phyloP scores from a whole-genome alignment of 2,888 invertebrate species.

The Patella depressa region DNA sequence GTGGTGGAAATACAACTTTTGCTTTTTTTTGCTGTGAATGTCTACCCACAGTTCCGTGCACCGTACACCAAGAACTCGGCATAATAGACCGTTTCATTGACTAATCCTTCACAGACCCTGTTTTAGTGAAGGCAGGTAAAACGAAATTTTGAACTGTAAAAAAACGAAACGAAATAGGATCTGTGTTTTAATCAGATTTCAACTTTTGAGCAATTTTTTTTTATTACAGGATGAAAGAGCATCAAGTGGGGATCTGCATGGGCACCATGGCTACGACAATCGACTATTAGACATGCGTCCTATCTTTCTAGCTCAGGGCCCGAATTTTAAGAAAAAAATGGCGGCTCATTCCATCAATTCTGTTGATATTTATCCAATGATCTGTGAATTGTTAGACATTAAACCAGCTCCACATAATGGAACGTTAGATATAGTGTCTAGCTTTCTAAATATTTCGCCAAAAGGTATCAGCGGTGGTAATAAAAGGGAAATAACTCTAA shows the following conservation, averaged over 20 bases:
- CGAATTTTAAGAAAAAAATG: constrained; percentile 74
- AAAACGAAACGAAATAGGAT: no score
- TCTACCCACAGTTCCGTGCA: no score
- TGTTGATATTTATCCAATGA: constrained; percentile 79
- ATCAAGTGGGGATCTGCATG: constrained; percentile 26
- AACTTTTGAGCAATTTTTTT: no score
- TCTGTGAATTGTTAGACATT: constrained; percentile 77
- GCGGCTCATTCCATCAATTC: constrained; percentile 75
- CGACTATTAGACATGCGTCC: constrained; percentile 61
- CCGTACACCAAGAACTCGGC: no score
- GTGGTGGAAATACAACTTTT: no score
- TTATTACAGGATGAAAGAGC: no score
- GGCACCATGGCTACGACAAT: constrained; percentile 79
- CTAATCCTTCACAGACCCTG: no score
- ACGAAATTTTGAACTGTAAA: no score
- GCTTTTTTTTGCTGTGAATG: no score
- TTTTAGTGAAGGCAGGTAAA: no score
- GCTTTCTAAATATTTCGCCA: constrained; percentile 10
- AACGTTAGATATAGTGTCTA: constrained; percentile 35
- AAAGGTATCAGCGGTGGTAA: neutral
- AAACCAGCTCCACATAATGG: constrained; percentile 72
- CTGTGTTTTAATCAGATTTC: no score
- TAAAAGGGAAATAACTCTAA: neutral
- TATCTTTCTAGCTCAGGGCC: constrained; percentile 71
- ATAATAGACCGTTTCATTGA: no score